These are phyloP conservation scores for Ceuthmochares aereus DNA, from an alignment of 2,113 vertebrate species.

Conservation along the genomic window DNA sequence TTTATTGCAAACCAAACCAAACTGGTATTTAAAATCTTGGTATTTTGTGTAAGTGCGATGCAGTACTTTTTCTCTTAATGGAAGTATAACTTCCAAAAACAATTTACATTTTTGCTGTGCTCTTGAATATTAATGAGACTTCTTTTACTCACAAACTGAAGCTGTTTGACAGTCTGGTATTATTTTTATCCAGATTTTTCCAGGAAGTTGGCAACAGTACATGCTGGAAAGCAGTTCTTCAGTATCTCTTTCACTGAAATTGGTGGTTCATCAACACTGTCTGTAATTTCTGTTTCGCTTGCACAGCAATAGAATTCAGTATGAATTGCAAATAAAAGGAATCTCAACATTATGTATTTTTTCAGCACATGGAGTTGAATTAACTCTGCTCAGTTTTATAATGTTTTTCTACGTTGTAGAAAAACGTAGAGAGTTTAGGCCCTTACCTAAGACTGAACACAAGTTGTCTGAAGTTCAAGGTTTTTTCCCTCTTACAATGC, in stretches of 20 bases:
- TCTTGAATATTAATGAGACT: constrained; percentile 45
- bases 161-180: constrained; percentile 49
- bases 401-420: not conserved
- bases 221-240: constrained; percentile 47
- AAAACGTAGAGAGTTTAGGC: not conserved
- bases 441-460: not conserved
- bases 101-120: constrained; percentile 55
- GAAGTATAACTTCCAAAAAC: constrained; percentile 13
- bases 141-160: constrained; percentile 39
- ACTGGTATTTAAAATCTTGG: constrained; percentile 44
- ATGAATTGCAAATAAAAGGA: constrained; percentile 63
- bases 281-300: constrained; percentile 64
- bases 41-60: constrained; percentile 37
- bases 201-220: constrained; percentile 42
- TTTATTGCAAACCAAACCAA: constrained; percentile 26
- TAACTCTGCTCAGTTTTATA: not conserved
- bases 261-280: constrained; percentile 64
- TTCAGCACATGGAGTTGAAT: not conserved
- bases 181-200: constrained; percentile 66
- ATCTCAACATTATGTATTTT: constrained; percentile 24
- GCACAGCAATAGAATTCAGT: constrained; percentile 50
- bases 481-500: not conserved
- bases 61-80: constrained; percentile 35
- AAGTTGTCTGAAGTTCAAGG: not conserved
- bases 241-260: constrained; percentile 58